A percentile compares a stretch with the other conserved stretches of the same genome.
phyloP scores from a whole-genome alignment of 2,888 invertebrate species.

The Leucophenga montana region DNA sequence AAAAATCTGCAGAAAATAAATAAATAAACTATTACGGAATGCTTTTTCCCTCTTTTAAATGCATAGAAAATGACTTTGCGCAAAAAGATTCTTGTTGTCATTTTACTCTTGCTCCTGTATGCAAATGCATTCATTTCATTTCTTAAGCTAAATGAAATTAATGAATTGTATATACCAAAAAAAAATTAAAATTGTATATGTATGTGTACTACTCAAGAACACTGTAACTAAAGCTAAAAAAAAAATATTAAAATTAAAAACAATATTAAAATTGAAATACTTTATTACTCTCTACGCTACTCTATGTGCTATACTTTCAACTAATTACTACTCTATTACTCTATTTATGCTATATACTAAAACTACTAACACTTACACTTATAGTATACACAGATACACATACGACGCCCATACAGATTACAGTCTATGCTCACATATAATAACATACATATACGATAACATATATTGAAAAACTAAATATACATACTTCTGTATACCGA shows the following conservation, averaged over 20 bases:
- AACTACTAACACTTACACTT: neutral
- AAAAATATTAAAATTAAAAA: neutral
- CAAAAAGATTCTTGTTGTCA: slow-evolving; percentile 44
- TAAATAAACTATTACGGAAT: slow-evolving; percentile 37
- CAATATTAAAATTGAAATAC: neutral
- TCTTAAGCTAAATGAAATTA: slow-evolving; percentile 48
- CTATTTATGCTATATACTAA: slow-evolving; percentile 21
- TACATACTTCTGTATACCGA: slow-evolving; percentile 54
- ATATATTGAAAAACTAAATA: slow-evolving; percentile 33
- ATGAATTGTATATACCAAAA: slow-evolving; percentile 52
- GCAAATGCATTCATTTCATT: slow-evolving; percentile 58
- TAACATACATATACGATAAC: slow-evolving; percentile 39
- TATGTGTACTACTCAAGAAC: slow-evolving; percentile 55
- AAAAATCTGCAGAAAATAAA: slow-evolving; percentile 28
- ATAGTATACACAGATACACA: slow-evolving; percentile 1
- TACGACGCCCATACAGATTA: neutral
- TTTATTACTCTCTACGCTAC: slow-evolving; percentile 27
- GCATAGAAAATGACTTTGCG: slow-evolving; percentile 32
- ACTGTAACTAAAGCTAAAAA: slow-evolving; percentile 23
- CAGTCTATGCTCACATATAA: slow-evolving; percentile 8
- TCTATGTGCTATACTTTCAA: slow-evolving; percentile 26
- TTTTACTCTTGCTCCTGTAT: slow-evolving; percentile 44
- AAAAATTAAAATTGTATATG: slow-evolving; percentile 61
- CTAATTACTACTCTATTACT: neutral
- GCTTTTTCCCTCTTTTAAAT: slow-evolving; percentile 62